These are phyloP conservation scores for Cremastobaeus sp. DNA, from an alignment of 2,888 invertebrate genomes.

Conservation along the genomic window DNA sequence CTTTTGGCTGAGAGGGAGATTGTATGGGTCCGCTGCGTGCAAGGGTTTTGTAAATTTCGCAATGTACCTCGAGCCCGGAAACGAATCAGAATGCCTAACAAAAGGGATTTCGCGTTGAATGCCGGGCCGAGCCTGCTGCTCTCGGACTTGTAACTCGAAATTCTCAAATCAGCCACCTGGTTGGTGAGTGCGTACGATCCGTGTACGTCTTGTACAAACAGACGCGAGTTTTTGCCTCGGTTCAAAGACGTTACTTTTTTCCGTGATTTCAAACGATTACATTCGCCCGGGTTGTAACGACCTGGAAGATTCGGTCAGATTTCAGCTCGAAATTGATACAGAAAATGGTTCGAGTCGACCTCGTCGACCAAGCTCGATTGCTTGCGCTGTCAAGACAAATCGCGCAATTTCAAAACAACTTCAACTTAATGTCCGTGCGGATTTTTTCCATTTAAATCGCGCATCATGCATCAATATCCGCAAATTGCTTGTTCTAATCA, in stretches of 20 bases:
- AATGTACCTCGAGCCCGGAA: constrained; percentile 54
- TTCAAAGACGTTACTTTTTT: constrained; percentile 17
- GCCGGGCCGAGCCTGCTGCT: constrained; percentile 36
- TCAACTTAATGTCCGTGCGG: background rate
- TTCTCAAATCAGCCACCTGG: constrained; percentile 46
- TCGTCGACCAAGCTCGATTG: no score
- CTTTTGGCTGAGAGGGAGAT: constrained; percentile 11
- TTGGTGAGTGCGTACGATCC: constrained; percentile 30
- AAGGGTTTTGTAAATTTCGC: constrained; percentile 58
- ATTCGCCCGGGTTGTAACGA: no score
- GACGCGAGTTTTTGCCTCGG: constrained; percentile 12
- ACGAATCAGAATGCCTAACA: constrained; percentile 56
- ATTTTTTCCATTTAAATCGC: constrained; percentile 5
- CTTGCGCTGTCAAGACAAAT: constrained; percentile 11
- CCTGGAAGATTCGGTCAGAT: no score
- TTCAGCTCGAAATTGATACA: no score
- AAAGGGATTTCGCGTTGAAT: constrained; percentile 54
- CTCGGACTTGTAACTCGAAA: constrained; percentile 21
- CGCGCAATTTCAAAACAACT: constrained; percentile 12
- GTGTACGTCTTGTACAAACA: constrained; percentile 39
- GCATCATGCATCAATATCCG: background rate
- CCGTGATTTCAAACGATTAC: background rate
- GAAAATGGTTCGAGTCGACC: no score
- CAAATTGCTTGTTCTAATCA: constrained; percentile 11
- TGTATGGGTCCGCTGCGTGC: constrained; percentile 24